Conservation (phyloP, 2,888 invertebrate genomes). For the Leptinotarsa rubiginosa region DNA sequence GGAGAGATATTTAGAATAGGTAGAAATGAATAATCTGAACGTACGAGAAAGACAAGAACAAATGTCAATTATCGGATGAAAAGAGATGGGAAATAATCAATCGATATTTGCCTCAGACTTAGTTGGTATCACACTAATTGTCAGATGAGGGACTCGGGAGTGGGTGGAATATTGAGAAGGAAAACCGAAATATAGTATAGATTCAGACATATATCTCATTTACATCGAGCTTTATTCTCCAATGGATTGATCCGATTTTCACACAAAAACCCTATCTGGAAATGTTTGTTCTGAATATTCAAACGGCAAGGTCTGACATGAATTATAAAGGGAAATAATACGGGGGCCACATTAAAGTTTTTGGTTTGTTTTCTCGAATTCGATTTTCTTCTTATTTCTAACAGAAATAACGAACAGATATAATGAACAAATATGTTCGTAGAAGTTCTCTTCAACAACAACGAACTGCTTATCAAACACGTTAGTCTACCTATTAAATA, state of each 20-base stretch:
- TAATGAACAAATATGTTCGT: no score
- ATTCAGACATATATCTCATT: conserved; percentile 45
- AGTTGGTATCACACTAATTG: conserved; percentile 66
- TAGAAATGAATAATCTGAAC: conserved; percentile 53
- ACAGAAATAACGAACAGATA: no score
- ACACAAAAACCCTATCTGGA: conserved; percentile 41
- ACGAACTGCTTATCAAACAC: no score
- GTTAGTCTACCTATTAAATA: no score
- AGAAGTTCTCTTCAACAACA: no score
- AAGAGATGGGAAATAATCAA: conserved; percentile 61
- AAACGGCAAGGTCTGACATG: conserved; percentile 16
- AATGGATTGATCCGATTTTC: conserved; percentile 46
- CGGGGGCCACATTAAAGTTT: not conserved
- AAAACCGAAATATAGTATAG: conserved; percentile 54
- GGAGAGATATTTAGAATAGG: conserved; percentile 51
- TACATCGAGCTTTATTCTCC: conserved; percentile 47
- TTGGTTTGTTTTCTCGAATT: not conserved
- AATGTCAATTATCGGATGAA: conserved; percentile 60
- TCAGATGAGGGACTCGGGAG: conserved; percentile 49
- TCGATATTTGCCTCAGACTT: conserved; percentile 65
- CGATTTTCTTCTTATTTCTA: not conserved
- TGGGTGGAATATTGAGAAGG: conserved; percentile 52
- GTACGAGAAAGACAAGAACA: conserved; percentile 56
- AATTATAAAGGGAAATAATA: conserved; percentile 6
- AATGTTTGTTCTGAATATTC: conserved; percentile 39